These are phyloP conservation scores for Tyto alba DNA, from an alignment of 2,113 vertebrate species.

Conservation along the genomic window DNA sequence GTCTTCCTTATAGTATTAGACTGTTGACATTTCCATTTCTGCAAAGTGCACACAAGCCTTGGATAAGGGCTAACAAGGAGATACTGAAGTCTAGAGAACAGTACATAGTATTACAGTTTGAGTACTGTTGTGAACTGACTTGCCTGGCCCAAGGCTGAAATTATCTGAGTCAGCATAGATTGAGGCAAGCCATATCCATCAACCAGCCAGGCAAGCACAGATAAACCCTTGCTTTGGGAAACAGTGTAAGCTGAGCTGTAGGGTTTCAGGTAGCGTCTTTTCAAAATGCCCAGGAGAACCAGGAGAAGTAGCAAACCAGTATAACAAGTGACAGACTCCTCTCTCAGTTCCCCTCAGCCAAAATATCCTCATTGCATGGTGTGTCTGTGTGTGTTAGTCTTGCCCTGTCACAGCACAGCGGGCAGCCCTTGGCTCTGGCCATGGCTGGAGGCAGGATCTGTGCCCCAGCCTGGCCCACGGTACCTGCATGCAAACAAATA, in stretches of 20 bases:
- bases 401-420: background rate
- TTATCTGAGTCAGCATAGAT: background rate
- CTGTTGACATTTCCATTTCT: background rate
- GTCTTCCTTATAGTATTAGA: background rate
- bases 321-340: background rate
- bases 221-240: background rate
- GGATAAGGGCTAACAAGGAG: background rate
- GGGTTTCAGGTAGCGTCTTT: background rate
- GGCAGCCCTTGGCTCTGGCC: background rate
- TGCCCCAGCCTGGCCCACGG: fast-evolving
- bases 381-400: fast-evolving
- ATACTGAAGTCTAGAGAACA: background rate
- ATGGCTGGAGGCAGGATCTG: background rate
- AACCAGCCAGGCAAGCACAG: background rate
- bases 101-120: background rate
- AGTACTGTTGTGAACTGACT: background rate
- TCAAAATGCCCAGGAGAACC: background rate
- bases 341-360: background rate
- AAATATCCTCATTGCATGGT: background rate
- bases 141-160: background rate
- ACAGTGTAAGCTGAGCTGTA: background rate
- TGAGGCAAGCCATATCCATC: background rate
- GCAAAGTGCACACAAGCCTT: background rate
- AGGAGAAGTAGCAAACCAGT: background rate
- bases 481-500: background rate